phyloP scores from a whole-genome alignment of 35 echinoderm and acorn worm species.

The Heliocidaris erythrogramma region DNA sequence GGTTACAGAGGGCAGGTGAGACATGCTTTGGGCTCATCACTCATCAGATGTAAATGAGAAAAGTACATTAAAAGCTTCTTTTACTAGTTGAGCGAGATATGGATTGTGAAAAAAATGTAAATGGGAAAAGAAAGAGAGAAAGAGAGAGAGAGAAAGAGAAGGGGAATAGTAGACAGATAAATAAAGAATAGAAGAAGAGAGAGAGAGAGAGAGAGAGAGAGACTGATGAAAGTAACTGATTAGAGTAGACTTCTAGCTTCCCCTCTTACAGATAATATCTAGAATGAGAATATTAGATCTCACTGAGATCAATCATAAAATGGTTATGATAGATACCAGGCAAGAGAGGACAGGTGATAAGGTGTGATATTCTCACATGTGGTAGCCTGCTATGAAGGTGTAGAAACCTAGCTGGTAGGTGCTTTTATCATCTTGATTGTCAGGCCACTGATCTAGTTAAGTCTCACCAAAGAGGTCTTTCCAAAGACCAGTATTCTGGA shows the following conservation, averaged over 20 bases:
- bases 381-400: background rate
- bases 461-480: too few relatives aligned
- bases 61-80: background rate
- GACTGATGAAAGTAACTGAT: too few relatives aligned
- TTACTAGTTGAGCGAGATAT: background rate
- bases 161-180: background rate
- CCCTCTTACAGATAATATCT: background rate
- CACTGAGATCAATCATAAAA: background rate
- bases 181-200: too few relatives aligned
- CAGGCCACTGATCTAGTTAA: background rate
- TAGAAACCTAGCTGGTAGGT: background rate
- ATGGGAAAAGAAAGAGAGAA: background rate
- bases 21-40: too few relatives aligned
- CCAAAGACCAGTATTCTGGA: too few relatives aligned
- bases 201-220: too few relatives aligned
- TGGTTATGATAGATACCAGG: background rate
- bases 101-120: background rate
- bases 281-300: background rate
- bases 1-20: too few relatives aligned
- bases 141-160: background rate
- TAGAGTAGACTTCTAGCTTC: background rate
- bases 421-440: background rate
- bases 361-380: conserved; percentile 8
- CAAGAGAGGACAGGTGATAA: background rate
- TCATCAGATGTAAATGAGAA: too few relatives aligned